Conservation (phyloP, 1,140 invertebrate species). For the Drosophila tsacasi region DNA sequence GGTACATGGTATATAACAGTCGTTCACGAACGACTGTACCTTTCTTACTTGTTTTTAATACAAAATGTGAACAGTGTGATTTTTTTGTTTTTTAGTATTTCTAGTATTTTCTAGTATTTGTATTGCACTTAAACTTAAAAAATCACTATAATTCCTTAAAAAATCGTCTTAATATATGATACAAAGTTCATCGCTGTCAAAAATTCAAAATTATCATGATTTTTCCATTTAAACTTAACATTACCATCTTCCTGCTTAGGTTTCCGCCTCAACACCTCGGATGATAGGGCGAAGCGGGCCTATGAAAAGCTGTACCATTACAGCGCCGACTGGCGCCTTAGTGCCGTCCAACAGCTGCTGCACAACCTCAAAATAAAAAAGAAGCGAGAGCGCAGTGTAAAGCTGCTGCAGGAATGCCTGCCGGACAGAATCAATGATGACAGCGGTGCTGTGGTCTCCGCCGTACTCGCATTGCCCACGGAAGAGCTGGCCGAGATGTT, state of each 20-base stretch:
- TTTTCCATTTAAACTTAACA: background rate
- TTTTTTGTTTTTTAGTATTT: too few relatives aligned
- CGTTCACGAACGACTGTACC: too few relatives aligned
- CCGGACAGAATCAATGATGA: constrained; percentile 88
- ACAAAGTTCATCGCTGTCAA: too few relatives aligned
- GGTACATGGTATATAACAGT: too few relatives aligned
- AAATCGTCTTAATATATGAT: too few relatives aligned
- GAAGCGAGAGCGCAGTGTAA: constrained; percentile 80
- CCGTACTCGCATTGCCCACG: constrained; percentile 85
- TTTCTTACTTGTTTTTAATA: too few relatives aligned
- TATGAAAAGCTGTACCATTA: constrained; percentile 90
- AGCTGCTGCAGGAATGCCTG: constrained; percentile 87
- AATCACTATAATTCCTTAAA: too few relatives aligned
- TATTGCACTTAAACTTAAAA: too few relatives aligned
- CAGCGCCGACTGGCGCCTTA: constrained; percentile 87
- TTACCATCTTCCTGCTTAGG: constrained; percentile 48
- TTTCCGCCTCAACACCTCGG: constrained; percentile 86
- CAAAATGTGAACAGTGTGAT: too few relatives aligned
- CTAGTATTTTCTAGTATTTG: too few relatives aligned
- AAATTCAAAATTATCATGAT: too few relatives aligned
- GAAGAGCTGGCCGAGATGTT: constrained; percentile 85
- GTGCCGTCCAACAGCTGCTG: constrained; percentile 87
- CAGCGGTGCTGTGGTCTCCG: constrained; percentile 86
- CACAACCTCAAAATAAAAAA: constrained; percentile 84
- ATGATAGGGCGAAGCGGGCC: constrained; percentile 86